Evolutionary conservation across 2,888 invertebrate genomes (phyloP), one percentile per base, ranked within the genome.

Genomic region (Hirtodrosophila histrioides): DNA sequence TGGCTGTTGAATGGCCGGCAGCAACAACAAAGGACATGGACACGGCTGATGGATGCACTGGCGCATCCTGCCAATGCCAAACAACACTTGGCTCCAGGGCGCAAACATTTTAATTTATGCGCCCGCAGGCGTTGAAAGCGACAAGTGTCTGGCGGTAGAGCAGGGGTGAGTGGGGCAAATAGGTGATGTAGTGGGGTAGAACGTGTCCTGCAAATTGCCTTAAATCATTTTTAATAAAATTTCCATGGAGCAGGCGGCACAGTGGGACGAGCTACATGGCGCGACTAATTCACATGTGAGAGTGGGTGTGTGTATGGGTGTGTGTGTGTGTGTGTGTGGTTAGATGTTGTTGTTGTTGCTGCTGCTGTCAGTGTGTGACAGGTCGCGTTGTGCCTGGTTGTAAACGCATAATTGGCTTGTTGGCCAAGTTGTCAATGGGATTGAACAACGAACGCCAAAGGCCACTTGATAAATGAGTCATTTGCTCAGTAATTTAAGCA

Each of bases 171-270:
- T 6, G 11, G 31, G 29, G 17, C 17, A 17, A 1, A 17, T 17
- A 17, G 17, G 17, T 17, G 24, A 11, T 27, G n/a, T 27, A 8
- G 48, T 17, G 24, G 17, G 29, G n/a, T 27, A 8, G 48, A 72
- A 55, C 68, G 63, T 72, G 61, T 60, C 55, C 65, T 49, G 75
- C 64, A 74, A 81, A 78, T 68, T 78, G 81, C 78, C 69, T 85
- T 77, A 83, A 85, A 87, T 85, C 72, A 78, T 73, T 78, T 87
- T 87, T 83, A 85, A 87, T 87, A 81, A 83, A 85, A 86, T 87
- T 78, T 75, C 57, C 78, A 69, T 54, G 61, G 46, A 45, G 12
- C 43, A 62, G 58, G 46, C 45, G 44, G 29, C n/a, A 44, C 50
- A 53, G 51, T 48, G 55, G 56, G 12, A 35, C 60, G 63, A 6